Evolutionary conservation across 2,797 vertebrate species (phyloP).

Genomic region (Mycteria americana): DNA sequence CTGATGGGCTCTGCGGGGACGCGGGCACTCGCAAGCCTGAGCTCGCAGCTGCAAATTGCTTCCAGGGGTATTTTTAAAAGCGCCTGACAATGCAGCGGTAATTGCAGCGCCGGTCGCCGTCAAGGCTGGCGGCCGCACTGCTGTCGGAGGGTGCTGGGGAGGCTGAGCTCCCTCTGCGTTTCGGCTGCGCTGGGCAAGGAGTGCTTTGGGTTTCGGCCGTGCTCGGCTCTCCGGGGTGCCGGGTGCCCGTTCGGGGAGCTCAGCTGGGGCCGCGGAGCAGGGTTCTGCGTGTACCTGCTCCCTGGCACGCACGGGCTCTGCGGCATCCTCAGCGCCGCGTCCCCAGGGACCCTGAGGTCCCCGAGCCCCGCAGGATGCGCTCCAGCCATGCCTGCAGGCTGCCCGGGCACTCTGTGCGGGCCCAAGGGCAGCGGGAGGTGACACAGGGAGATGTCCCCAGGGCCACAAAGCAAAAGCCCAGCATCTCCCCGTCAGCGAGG

Average conservation of each 20-base stretch:
- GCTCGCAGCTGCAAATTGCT: neutral
- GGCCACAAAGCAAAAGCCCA: neutral
- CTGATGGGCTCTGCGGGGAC: neutral
- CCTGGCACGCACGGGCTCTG: neutral
- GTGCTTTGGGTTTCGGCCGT: neutral
- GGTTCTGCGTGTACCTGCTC: neutral
- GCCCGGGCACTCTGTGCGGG: rapidly evolving
- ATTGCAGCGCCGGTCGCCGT: neutral
- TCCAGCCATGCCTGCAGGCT: neutral
- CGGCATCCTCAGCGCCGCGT: neutral
- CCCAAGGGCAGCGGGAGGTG: neutral
- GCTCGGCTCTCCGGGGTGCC: neutral
- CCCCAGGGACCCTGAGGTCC: neutral
- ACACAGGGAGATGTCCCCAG: neutral
- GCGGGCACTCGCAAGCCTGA: neutral
- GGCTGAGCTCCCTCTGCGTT: neutral
- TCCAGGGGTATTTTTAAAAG: neutral
- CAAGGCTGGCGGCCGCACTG: neutral
- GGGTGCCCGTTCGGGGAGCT: neutral
- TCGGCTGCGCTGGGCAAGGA: neutral
- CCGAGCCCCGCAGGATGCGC: neutral
- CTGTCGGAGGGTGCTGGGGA: neutral
- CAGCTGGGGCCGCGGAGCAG: neutral
- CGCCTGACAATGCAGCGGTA: neutral
- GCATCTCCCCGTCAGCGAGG: neutral